Conservation (phyloP, 1,140 invertebrate genomes). For the Cydia fagiglandana region DNA sequence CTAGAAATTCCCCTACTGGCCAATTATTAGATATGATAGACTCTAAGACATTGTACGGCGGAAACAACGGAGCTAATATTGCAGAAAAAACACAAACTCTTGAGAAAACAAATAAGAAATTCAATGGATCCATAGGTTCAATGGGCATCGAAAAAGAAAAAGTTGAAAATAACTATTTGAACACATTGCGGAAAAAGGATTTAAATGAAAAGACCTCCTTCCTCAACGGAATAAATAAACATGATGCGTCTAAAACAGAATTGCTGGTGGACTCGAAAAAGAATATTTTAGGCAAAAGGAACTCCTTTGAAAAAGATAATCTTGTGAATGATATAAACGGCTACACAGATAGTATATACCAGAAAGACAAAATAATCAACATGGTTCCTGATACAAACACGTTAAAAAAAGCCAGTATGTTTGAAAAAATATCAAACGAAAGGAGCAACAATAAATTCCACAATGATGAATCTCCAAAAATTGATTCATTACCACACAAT, state of each 20-base stretch:
- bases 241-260: slow-evolving; percentile 50
- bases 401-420: slow-evolving; percentile 37
- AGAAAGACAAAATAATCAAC: slow-evolving; percentile 47
- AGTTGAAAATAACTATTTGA: slow-evolving; percentile 48
- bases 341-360: slow-evolving; percentile 42
- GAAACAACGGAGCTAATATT: not conserved
- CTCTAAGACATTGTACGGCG: slow-evolving; percentile 14
- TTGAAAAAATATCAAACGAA: slow-evolving; percentile 43
- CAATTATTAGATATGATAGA: slow-evolving; percentile 45
- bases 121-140: slow-evolving; percentile 41
- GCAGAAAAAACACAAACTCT: slow-evolving; percentile 10
- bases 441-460: slow-evolving; percentile 39
- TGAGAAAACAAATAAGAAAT: slow-evolving; percentile 10
- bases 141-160: slow-evolving; percentile 59
- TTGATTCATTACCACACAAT: slow-evolving; percentile 45
- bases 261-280: slow-evolving; percentile 51
- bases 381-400: slow-evolving; percentile 43
- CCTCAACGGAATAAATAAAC: slow-evolving; percentile 47
- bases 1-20: slow-evolving; percentile 53
- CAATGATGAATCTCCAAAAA: slow-evolving; percentile 49
- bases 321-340: slow-evolving; percentile 45
- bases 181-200: slow-evolving; percentile 53
- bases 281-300: slow-evolving; percentile 64
- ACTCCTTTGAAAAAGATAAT: slow-evolving; percentile 62
- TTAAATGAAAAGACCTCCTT: slow-evolving; percentile 51